These are phyloP conservation scores for Andrena fulva DNA, from an alignment of 2,888 invertebrate genomes.

Conservation along the genomic window DNA sequence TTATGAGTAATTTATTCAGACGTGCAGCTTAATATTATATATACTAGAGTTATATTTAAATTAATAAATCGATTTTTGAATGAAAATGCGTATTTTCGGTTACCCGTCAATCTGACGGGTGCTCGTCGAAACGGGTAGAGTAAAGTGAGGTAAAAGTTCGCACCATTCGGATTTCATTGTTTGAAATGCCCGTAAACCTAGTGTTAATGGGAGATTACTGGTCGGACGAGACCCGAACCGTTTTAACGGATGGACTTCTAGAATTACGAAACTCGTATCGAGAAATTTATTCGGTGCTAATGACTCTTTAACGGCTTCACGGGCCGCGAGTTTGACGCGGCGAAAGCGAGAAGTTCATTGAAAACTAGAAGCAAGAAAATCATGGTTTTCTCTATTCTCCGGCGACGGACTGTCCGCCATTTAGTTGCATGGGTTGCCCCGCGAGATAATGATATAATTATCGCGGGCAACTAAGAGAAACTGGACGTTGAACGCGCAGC, in stretches of 20 bases:
- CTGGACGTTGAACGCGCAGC: constrained; percentile 22
- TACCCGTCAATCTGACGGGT: too few relatives aligned
- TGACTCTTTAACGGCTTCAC: constrained; percentile 37
- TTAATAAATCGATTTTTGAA: too few relatives aligned
- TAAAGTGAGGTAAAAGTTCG: too few relatives aligned
- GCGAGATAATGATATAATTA: constrained; percentile 46
- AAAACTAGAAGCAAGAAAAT: constrained; percentile 30
- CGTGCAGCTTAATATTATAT: too few relatives aligned
- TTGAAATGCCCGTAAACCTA: too few relatives aligned
- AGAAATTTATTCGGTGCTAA: constrained; percentile 34
- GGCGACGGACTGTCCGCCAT: constrained; percentile 7
- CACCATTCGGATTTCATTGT: too few relatives aligned
- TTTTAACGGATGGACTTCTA: not conserved
- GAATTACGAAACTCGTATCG: constrained; percentile 8
- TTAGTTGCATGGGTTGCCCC: constrained; percentile 17
- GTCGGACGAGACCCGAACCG: not conserved
- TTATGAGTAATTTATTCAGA: too few relatives aligned
- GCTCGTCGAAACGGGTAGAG: too few relatives aligned
- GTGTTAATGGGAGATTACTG: too few relatives aligned
- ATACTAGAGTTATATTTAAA: too few relatives aligned
- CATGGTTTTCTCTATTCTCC: constrained; percentile 41
- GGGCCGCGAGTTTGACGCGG: constrained; percentile 10
- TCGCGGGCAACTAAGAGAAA: constrained; percentile 51
- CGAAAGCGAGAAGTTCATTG: constrained; percentile 32
- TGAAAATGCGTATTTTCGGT: too few relatives aligned